Percentiles rank a stretch among this genome's conserved stretches.
These are phyloP conservation scores for Zosterops borbonicus DNA, from an alignment of 2,113 vertebrate genomes.

Conservation along the genomic window DNA sequence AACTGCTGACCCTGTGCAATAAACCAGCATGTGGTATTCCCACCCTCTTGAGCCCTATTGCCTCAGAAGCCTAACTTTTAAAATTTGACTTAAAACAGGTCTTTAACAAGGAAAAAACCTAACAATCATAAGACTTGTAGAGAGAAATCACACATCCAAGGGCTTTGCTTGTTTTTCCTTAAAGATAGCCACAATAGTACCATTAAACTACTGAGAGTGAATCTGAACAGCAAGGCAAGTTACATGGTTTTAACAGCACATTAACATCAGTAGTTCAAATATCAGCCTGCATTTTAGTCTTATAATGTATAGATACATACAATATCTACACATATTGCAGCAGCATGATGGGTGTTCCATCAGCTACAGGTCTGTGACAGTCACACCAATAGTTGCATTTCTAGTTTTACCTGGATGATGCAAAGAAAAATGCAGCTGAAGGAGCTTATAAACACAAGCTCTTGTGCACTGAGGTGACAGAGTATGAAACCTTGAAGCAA, in stretches of 20 bases:
- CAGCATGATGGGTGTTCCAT: neutral
- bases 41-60: neutral
- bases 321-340: neutral
- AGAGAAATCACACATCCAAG: neutral
- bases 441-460: neutral
- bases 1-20: neutral
- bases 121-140: neutral
- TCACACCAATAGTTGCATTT: neutral
- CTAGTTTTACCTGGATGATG: neutral
- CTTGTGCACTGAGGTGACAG: rapidly evolving
- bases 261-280: neutral
- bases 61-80: neutral
- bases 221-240: neutral
- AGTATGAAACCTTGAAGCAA: neutral
- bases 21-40: neutral
- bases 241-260: neutral
- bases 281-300: neutral
- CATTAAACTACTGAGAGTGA: neutral
- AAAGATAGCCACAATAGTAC: neutral
- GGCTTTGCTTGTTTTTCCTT: neutral
- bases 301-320: neutral
- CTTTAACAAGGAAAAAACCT: neutral
- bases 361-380: neutral
- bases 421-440: neutral
- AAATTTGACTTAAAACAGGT: neutral